These are phyloP conservation scores for Oligia latruncula DNA, from an alignment of 2,888 invertebrate genomes.

Conservation along the genomic window DNA sequence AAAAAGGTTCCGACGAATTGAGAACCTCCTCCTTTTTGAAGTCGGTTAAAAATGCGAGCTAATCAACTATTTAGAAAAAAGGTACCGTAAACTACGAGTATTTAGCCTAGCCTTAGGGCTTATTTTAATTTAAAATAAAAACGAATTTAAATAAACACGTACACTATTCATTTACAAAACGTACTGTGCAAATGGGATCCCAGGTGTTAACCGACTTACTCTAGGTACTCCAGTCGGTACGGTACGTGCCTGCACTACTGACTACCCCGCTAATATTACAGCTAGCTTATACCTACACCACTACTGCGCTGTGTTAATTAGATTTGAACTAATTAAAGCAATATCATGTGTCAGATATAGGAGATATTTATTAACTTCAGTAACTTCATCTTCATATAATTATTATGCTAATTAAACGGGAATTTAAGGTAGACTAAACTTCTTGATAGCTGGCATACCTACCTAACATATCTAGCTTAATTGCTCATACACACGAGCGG, in stretches of 20 bases:
- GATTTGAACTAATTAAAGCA: conserved; percentile 31
- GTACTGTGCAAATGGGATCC: not conserved
- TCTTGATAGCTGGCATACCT: not conserved
- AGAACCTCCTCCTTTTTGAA: no score
- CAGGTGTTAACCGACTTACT: conserved; percentile 27
- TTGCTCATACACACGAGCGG: no score
- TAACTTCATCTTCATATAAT: not conserved
- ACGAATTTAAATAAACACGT: not conserved
- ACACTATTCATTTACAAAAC: not conserved
- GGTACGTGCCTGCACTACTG: conserved; percentile 47
- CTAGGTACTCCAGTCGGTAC: conserved; percentile 4
- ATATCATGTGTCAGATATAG: conserved; percentile 5
- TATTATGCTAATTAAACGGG: not conserved
- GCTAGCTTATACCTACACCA: conserved; percentile 4
- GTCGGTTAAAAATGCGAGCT: not conserved
- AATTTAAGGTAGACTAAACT: not conserved
- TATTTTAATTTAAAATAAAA: conserved; percentile 1
- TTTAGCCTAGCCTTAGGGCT: not conserved
- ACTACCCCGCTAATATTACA: conserved; percentile 8
- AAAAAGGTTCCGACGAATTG: no score
- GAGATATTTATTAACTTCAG: not conserved
- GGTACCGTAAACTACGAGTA: no score
- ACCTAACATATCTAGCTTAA: not conserved
- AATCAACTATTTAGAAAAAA: not conserved
- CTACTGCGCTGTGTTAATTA: conserved; percentile 34